Conservation (phyloP, 2,113 vertebrate genomes). For the Irena cyanogastra region DNA sequence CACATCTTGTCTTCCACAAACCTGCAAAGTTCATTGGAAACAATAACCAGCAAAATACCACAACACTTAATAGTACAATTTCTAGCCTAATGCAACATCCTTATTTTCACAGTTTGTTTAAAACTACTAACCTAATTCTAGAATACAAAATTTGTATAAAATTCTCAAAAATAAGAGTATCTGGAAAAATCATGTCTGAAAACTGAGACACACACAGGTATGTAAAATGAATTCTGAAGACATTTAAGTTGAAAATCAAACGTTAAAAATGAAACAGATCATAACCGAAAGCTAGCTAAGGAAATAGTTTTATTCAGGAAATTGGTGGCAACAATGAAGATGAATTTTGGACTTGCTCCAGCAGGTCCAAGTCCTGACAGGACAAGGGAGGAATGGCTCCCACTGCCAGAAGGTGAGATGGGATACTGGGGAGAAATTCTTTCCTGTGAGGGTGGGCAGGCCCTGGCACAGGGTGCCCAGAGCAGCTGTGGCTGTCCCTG, state of each 20-base stretch:
- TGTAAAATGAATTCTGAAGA: background rate
- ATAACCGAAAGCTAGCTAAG: background rate
- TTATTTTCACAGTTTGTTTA: background rate
- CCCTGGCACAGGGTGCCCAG: background rate
- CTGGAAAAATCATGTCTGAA: background rate
- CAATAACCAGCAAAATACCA: background rate
- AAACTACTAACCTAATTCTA: background rate
- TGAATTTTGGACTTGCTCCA: background rate
- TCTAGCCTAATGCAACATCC: background rate
- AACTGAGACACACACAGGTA: background rate
- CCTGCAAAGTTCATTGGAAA: slow-evolving; percentile 68
- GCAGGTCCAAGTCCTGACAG: background rate
- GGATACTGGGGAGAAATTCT: background rate
- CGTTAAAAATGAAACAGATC: background rate
- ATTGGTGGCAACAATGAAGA: background rate
- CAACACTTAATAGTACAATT: background rate
- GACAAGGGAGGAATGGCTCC: background rate
- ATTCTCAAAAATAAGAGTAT: background rate
- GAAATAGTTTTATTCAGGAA: background rate
- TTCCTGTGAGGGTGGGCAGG: background rate
- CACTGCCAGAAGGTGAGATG: background rate
- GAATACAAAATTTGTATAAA: background rate
- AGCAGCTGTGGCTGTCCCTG: background rate
- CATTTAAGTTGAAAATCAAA: background rate
- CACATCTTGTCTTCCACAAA: slow-evolving; percentile 99